Evolutionary conservation across 2,113 vertebrate species (phyloP).

Genomic region (Prunella himalayana): DNA sequence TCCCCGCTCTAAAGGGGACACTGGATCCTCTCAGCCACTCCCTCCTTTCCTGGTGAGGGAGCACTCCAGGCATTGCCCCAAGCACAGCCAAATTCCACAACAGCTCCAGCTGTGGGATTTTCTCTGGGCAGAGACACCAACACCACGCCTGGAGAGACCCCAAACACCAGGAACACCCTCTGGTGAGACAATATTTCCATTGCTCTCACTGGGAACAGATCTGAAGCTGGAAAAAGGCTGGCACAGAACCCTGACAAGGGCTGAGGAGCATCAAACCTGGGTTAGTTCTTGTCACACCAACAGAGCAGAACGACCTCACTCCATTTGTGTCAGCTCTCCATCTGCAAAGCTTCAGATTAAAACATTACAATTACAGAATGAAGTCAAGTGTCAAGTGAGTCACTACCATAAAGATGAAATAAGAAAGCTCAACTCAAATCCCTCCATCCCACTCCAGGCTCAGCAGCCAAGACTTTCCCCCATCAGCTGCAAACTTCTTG

Average conservation of each 20-base stretch:
- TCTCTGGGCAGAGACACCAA: background rate
- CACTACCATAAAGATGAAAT: slow-evolving; percentile 16
- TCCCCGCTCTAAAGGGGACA: background rate
- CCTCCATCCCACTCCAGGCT: background rate
- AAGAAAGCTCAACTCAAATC: background rate
- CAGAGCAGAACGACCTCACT: background rate
- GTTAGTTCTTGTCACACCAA: background rate
- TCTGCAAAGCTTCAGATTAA: background rate
- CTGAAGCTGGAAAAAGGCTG: background rate
- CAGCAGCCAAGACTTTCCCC: slow-evolving; percentile 26
- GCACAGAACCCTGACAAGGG: background rate
- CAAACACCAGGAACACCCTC: background rate
- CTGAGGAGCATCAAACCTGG: background rate
- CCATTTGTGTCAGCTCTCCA: background rate
- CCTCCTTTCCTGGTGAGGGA: background rate
- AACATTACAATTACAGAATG: background rate
- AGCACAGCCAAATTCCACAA: background rate
- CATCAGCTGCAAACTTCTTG: background rate
- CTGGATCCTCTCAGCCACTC: background rate
- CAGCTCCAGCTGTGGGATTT: background rate
- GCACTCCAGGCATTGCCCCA: fast-evolving
- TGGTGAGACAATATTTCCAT: background rate
- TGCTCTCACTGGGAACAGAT: background rate
- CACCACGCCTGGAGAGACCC: background rate
- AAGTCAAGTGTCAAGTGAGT: slow-evolving; percentile 26